Conservation (phyloP, 30 jellyfish, hydroid and myxozoan genomes). For the Aurelia sp. region DNA sequence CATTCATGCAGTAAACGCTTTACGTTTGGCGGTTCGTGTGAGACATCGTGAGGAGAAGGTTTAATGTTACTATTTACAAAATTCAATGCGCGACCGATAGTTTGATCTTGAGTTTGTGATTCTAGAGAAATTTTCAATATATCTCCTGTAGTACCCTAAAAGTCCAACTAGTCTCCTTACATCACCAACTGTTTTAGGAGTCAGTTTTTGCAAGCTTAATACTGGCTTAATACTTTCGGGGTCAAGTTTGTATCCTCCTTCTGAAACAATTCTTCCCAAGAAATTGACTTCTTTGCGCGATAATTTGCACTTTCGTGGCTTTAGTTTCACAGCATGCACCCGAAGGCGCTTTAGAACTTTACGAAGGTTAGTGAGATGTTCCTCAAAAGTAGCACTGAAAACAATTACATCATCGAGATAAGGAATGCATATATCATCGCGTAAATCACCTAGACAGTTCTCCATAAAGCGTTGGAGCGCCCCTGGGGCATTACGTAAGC, state of each 20-base stretch:
- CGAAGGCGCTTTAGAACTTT: constrained; percentile 9
- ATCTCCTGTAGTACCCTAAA: constrained; percentile 25
- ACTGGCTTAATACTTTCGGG: constrained; percentile 21
- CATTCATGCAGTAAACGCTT: constrained; percentile 20
- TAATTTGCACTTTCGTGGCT: background rate
- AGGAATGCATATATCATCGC: constrained; percentile 37
- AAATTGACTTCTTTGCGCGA: background rate
- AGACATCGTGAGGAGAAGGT: constrained; percentile 1
- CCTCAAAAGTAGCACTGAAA: constrained; percentile 41
- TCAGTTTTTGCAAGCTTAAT: background rate
- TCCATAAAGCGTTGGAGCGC: constrained; percentile 68
- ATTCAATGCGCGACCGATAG: background rate
- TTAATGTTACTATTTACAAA: constrained; percentile 2
- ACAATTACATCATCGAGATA: constrained; percentile 17
- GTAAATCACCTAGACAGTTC: constrained; percentile 27
- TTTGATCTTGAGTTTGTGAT: constrained; percentile 3
- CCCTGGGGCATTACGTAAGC: constrained; percentile 74
- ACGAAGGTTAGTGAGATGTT: constrained; percentile 11
- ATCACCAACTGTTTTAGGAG: constrained; percentile 46
- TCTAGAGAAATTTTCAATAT: constrained; percentile 30
- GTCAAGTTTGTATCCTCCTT: constrained; percentile 41
- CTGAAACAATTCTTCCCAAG: constrained; percentile 31
- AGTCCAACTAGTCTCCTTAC: constrained; percentile 25
- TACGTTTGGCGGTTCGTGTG: background rate
- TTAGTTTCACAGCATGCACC: constrained; percentile 19